These are phyloP conservation scores for Chionoecetes opilio DNA, from an alignment of 1,140 invertebrate species.

Conservation along the genomic window DNA sequence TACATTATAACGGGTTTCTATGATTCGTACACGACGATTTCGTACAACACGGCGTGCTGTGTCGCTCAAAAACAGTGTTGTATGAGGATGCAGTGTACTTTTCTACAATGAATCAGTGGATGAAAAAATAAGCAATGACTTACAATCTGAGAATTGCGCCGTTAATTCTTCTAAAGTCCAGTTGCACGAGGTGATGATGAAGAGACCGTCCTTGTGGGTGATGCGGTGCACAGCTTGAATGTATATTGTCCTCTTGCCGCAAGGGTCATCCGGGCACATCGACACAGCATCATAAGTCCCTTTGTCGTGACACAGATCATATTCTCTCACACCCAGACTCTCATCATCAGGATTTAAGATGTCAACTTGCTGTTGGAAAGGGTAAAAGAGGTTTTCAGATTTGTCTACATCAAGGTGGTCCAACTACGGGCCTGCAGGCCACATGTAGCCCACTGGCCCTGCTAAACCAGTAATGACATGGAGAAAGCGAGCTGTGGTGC, in stretches of 20 bases:
- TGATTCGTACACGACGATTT: neutral
- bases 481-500: too few relatives aligned
- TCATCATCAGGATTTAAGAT: conserved; percentile 15
- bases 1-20: too few relatives aligned
- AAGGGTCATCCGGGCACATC: conserved; percentile 89
- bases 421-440: too few relatives aligned
- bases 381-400: too few relatives aligned
- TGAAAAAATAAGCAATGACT: conserved; percentile 78
- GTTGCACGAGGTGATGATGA: conserved; percentile 96
- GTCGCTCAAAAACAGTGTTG: too few relatives aligned
- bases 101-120: neutral
- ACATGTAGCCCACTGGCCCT: too few relatives aligned
- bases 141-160: conserved; percentile 88
- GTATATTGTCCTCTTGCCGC: conserved; percentile 88
- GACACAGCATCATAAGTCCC: conserved; percentile 97
- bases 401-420: too few relatives aligned
- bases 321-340: conserved; percentile 83
- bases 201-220: conserved; percentile 86
- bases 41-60: too few relatives aligned
- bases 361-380: conserved; percentile 63
- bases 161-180: conserved; percentile 94
- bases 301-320: conserved; percentile 92
- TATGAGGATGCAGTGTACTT: neutral
- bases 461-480: too few relatives aligned
- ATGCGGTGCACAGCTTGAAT: conserved; percentile 87